Base-by-base conservation (phyloP, 2,888 invertebrate species). In the Hemaris fuciformis region DNA sequence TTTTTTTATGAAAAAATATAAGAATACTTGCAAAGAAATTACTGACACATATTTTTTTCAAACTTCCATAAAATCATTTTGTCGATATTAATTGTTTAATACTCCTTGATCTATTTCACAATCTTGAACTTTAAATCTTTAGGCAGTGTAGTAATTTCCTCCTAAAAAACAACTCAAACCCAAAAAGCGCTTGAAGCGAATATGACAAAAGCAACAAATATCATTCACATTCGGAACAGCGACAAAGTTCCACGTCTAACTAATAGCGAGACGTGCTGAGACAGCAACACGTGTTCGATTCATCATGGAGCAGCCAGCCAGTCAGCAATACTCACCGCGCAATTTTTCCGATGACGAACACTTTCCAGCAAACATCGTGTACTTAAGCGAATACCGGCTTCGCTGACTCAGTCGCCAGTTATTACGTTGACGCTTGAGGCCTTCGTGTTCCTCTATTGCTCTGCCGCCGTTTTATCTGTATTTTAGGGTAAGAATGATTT, bases 301-400 rank as follows among this genome's bases (percentile, higher is more conserved):
- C 78, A 80, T 79, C 77, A 75, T 69, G 66, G 67, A 34, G n/a
- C n/a, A 59, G 63, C 57, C 63, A 65, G 67, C 68, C 66, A 63
- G 67, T 75, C 77, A 75, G 77, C 81, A 74, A 70, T 70, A 71
- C 74, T 70, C 61, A 58, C 66, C 64, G 58, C 65, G 78, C 79
- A 79, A 78, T 83, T 81, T 84, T 84, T 83, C 76, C 80, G 78
- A 84, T 85, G 85, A 85, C 84, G 72, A 81, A 80, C 82, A 80
- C 74, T 84, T 85, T 83, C 72, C 62, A 66, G 72, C 71, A 72
- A n/a, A 65, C 66, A 60, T 72, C 75, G 62, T 69, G 66, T 64
- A 67, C 62, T 31, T 65, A 71, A 69, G 66, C 63, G 59, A 23
- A 45, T 58, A 27, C 38, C 61, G 53, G 65, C 63, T 62, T 64